These are phyloP conservation scores for Mellilla xanthometata DNA, from an alignment of 2,888 invertebrate genomes.

Conservation along the genomic window DNA sequence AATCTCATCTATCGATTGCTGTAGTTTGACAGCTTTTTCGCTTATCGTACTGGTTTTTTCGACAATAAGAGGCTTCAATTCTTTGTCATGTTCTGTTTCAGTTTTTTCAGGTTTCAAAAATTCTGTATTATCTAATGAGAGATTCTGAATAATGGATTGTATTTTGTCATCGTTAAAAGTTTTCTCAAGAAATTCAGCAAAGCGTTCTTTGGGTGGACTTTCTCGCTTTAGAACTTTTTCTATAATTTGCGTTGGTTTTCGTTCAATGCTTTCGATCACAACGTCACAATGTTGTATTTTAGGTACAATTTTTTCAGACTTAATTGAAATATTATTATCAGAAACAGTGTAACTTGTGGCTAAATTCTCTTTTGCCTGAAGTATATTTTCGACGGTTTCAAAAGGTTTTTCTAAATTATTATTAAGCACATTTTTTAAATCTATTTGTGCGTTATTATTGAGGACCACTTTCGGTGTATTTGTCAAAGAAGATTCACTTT, in stretches of 20 bases:
- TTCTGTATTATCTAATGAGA: constrained; percentile 61
- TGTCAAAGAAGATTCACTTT: background rate
- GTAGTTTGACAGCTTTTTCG: constrained; percentile 46
- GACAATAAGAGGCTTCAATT: constrained; percentile 34
- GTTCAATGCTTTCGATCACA: constrained; percentile 43
- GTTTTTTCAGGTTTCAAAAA: constrained; percentile 38
- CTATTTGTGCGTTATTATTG: background rate
- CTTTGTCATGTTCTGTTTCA: constrained; percentile 30
- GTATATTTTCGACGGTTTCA: background rate
- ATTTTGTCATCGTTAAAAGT: constrained; percentile 73
- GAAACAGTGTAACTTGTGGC: no score
- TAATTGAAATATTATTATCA: no score
- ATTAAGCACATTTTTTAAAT: background rate
- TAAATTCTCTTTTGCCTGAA: no score
- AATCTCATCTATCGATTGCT: constrained; percentile 52
- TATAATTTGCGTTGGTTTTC: constrained; percentile 35
- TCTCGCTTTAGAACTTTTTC: constrained; percentile 52
- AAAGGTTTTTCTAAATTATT: background rate
- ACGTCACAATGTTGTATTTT: constrained; percentile 4
- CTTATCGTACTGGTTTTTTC: constrained; percentile 39
- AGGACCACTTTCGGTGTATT: background rate
- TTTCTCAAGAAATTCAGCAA: constrained; percentile 72
- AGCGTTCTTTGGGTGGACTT: constrained; percentile 72
- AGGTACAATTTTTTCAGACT: background rate
- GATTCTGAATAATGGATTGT: constrained; percentile 70